Evolutionary conservation across 2,797 vertebrate species (phyloP).

Genomic region (Pipistrellus nathusii): DNA sequence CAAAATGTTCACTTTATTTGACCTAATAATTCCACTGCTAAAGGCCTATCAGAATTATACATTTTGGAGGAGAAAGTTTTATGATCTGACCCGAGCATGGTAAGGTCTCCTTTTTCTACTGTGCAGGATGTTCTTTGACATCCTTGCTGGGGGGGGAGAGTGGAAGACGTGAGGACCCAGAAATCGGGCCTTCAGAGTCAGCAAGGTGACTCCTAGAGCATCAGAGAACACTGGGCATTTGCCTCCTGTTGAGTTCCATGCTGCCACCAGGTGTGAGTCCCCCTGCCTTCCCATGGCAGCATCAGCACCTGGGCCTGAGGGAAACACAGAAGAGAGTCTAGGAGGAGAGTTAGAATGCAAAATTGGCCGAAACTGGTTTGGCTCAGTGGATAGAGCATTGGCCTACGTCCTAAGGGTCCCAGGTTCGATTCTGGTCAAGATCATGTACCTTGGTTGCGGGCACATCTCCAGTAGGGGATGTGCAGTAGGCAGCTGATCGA

Average conservation of each 20-base stretch:
- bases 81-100: not conserved
- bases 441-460: too few species aligned
- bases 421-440: too few species aligned
- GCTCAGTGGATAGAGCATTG: too few species aligned
- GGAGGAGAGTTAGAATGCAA: not conserved
- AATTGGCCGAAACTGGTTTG: not conserved
- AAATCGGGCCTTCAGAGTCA: not conserved
- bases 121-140: not conserved
- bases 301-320: not conserved
- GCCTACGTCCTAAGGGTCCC: too few species aligned
- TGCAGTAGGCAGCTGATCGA: too few species aligned
- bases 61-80: not conserved
- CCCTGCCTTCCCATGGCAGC: not conserved
- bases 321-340: not conserved
- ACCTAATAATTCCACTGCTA: not conserved
- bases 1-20: constrained; percentile 18
- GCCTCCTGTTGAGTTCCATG: not conserved
- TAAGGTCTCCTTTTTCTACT: not conserved
- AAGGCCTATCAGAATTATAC: not conserved
- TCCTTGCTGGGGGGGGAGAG: not conserved
- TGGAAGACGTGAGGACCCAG: not conserved
- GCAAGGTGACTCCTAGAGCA: not conserved
- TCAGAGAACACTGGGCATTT: fast-evolving
- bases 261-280: not conserved
- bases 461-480: too few species aligned